Percentiles rank a stretch among this genome's conserved stretches.
Evolutionary conservation across 1,140 invertebrate species (phyloP).

Genomic region (Sinella curviseta): DNA sequence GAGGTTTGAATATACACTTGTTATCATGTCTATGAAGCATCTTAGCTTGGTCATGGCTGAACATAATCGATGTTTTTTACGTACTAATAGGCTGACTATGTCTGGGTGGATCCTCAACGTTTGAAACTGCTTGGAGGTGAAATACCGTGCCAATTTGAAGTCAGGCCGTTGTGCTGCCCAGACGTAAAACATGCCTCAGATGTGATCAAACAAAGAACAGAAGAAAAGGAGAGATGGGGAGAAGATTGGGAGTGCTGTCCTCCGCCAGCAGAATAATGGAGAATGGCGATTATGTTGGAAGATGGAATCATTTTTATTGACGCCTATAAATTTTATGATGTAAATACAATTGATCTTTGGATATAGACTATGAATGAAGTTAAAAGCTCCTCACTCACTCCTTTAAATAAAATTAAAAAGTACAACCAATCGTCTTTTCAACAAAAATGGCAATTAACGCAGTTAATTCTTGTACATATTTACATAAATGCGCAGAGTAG

Average conservation of each 20-base stretch:
- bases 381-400: no score
- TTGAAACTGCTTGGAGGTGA: conserved; percentile 44
- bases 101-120: conserved; percentile 31
- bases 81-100: conserved; percentile 38
- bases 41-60: neutral
- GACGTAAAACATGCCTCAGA: conserved; percentile 32
- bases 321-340: neutral
- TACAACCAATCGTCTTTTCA: no score
- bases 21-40: neutral
- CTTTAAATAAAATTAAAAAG: no score
- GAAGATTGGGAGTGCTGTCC: conserved; percentile 39
- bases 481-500: no score
- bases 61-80: neutral
- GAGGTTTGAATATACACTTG: conserved; percentile 9
- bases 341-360: neutral
- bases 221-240: conserved; percentile 49
- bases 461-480: no score
- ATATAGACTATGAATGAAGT: no score
- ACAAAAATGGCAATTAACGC: no score
- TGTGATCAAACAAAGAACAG: conserved; percentile 39
- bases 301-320: neutral
- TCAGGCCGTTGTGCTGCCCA: conserved; percentile 38
- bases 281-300: neutral
- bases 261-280: neutral
- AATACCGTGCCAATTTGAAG: conserved; percentile 32